Conservation (phyloP, 2,888 invertebrate genomes). For the Anagyrus pseudococci region DNA sequence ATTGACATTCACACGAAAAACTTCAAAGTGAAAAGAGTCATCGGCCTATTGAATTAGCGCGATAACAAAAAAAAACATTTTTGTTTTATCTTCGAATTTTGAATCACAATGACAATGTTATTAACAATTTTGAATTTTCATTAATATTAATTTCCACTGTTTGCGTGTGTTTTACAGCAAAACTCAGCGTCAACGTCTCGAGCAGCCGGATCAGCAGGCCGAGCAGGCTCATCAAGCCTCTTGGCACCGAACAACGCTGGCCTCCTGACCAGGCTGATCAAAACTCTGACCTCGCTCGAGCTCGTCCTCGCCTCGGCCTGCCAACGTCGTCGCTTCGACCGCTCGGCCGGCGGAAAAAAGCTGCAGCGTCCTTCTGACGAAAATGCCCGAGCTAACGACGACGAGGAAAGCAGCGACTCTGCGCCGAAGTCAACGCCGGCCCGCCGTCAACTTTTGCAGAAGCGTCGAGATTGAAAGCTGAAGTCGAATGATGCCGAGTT, state of each 20-base stretch:
- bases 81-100: no score
- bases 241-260: constrained; percentile 58
- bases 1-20: no score
- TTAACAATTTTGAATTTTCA: no score
- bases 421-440: constrained; percentile 13
- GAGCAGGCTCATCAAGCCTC: constrained; percentile 47
- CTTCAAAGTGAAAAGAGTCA: no score
- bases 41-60: no score
- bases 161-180: no score
- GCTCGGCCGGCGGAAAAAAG: constrained; percentile 1
- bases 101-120: no score
- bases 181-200: no score
- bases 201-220: constrained; percentile 46
- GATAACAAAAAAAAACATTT: no score
- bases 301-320: neutral
- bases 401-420: constrained; percentile 1
- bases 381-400: neutral
- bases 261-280: constrained; percentile 54
- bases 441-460: constrained; percentile 2
- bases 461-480: constrained; percentile 22
- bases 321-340: neutral
- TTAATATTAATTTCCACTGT: no score
- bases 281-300: constrained; percentile 44
- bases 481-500: no score
- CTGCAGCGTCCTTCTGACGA: neutral